A percentile compares a stretch with the other conserved stretches of the same genome.
These are phyloP conservation scores for Knipowitschia caucasica DNA, from an alignment of 2,797 vertebrate genomes.

Conservation along the genomic window DNA sequence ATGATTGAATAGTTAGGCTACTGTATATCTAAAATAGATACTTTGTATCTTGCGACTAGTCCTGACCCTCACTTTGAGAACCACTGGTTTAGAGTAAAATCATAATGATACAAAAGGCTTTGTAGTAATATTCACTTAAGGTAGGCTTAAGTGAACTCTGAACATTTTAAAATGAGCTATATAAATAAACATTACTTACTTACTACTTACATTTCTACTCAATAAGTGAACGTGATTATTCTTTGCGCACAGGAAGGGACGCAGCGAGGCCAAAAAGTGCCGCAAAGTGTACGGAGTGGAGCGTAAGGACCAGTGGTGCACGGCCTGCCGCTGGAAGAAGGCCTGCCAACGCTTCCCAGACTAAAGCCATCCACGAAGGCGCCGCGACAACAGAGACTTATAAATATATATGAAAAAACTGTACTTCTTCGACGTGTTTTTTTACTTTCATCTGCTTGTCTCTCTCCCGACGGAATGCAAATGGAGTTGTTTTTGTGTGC, in stretches of 20 bases:
- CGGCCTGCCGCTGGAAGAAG: conserved; percentile 91
- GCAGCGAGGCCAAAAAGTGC: conserved; percentile 89
- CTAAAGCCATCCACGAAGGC: conserved; percentile 45
- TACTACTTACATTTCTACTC: too few species aligned
- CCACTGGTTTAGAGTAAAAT: too few species aligned
- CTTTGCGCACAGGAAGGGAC: conserved; percentile 77
- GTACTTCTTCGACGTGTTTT: conserved; percentile 51
- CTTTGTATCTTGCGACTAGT: too few species aligned
- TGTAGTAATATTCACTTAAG: too few species aligned
- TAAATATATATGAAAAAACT: conserved; percentile 31
- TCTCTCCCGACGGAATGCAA: conserved; percentile 48
- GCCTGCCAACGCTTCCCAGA: conserved; percentile 91
- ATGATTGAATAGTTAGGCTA: too few species aligned
- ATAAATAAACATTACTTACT: too few species aligned
- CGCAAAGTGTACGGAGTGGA: conserved; percentile 91
- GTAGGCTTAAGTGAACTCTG: too few species aligned
- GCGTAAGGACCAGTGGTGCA: conserved; percentile 91
- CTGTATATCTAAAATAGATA: too few species aligned
- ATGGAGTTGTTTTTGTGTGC: conserved; percentile 43
- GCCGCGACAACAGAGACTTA: conserved; percentile 52
- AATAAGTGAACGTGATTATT: too few species aligned
- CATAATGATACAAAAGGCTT: too few species aligned
- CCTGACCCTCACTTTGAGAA: too few species aligned
- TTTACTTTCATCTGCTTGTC: conserved; percentile 37
- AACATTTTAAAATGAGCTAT: too few species aligned